phyloP scores from a whole-genome alignment of 1,140 invertebrate species.

The Ctenoplectra terminalis region DNA sequence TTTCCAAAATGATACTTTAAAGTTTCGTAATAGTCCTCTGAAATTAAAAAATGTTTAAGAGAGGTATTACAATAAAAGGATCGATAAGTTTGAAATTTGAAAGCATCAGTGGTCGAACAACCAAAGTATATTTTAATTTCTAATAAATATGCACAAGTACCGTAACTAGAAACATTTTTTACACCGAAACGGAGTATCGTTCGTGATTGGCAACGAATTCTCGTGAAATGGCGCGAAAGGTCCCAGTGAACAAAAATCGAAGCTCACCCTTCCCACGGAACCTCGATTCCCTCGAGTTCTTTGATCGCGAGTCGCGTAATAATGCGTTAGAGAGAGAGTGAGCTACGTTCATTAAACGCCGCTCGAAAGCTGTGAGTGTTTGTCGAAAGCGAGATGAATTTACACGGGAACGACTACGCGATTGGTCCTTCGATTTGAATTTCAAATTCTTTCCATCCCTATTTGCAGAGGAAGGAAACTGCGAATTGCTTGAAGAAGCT shows the following conservation, averaged over 20 bases:
- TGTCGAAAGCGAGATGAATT: slow-evolving; percentile 48
- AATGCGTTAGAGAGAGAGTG: slow-evolving; percentile 20
- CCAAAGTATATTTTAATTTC: no score
- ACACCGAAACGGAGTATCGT: no score
- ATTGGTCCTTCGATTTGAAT: slow-evolving; percentile 57
- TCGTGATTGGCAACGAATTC: no score
- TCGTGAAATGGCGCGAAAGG: background rate
- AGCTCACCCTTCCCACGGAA: slow-evolving; percentile 12
- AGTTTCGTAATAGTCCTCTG: no score
- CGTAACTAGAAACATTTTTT: no score
- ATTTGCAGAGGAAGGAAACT: background rate
- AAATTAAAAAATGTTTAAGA: no score
- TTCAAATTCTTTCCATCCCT: slow-evolving; percentile 48
- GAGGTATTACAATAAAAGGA: no score
- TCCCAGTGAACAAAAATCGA: slow-evolving; percentile 30
- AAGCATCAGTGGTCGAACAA: no score
- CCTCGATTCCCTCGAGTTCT: slow-evolving; percentile 3
- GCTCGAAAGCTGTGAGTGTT: slow-evolving; percentile 33
- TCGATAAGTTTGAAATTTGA: no score
- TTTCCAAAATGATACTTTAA: no score
- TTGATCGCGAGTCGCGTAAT: slow-evolving; percentile 40
- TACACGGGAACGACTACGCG: slow-evolving; percentile 30
- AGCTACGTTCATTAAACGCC: slow-evolving; percentile 28
- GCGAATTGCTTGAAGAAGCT: background rate
- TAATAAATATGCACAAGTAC: no score